A percentile compares a stretch with the other conserved stretches of the same genome.
Conservation (phyloP, 2,113 vertebrate genomes). For the Emydura subglobosa region DNA sequence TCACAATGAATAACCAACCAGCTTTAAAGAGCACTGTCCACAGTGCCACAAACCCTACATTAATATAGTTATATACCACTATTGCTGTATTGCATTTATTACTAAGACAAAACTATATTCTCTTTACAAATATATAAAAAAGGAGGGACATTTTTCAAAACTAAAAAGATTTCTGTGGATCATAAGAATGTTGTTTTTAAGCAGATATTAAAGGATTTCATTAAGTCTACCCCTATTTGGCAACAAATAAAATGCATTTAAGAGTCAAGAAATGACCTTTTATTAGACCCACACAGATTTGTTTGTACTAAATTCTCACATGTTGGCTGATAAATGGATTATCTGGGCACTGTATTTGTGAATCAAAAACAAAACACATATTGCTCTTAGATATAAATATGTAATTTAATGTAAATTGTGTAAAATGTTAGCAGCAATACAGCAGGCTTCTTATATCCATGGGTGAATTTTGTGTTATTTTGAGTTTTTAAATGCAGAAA, state of each 20-base stretch:
- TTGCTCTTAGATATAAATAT: background rate
- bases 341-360: background rate
- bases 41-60: background rate
- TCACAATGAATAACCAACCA: background rate
- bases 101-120: background rate
- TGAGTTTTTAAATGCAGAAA: constrained; percentile 1
- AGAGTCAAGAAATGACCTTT: background rate
- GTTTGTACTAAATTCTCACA: background rate
- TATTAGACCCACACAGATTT: background rate
- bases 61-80: background rate
- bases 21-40: background rate
- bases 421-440: background rate
- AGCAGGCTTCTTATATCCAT: background rate
- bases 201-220: background rate
- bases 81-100: background rate
- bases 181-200: background rate
- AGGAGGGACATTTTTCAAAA: background rate
- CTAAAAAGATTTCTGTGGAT: background rate
- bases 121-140: background rate
- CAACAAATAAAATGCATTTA: background rate
- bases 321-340: background rate
- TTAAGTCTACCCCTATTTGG: background rate
- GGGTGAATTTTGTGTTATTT: background rate
- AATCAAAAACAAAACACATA: background rate
- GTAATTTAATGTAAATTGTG: background rate